phyloP scores from a whole-genome alignment of 2,888 invertebrate genomes.

The Thymelicus sylvestris region DNA sequence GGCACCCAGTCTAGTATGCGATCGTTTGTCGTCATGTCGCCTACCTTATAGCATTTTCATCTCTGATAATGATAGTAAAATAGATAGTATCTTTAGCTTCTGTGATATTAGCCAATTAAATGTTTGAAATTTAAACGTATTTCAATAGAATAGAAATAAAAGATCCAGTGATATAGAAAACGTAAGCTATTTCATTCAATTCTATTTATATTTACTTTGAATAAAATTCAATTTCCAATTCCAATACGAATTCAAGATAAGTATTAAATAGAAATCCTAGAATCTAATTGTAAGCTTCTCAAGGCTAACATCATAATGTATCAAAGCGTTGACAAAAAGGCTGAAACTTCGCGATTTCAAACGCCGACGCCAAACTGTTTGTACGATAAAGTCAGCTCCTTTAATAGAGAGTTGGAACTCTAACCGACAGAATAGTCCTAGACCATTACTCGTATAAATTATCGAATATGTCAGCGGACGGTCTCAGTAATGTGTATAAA shows the following conservation, averaged over 20 bases:
- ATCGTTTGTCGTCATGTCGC: too few relatives aligned
- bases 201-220: not conserved
- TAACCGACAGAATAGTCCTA: constrained; percentile 36
- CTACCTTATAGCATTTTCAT: too few relatives aligned
- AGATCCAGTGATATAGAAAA: too few relatives aligned
- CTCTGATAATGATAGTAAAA: too few relatives aligned
- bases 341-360: constrained; percentile 24
- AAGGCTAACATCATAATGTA: constrained; percentile 31
- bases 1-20: too few relatives aligned
- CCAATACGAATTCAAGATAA: constrained; percentile 1
- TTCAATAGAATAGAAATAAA: too few relatives aligned
- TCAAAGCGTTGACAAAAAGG: constrained; percentile 30
- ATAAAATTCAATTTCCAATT: not conserved
- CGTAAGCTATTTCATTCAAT: not conserved
- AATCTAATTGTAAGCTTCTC: not conserved
- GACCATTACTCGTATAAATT: constrained; percentile 64
- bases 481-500: constrained; percentile 60
- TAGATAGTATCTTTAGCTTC: too few relatives aligned
- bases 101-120: too few relatives aligned
- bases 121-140: too few relatives aligned
- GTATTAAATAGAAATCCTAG: constrained; percentile 7
- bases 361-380: constrained; percentile 30
- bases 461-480: constrained; percentile 65
- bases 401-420: constrained; percentile 31
- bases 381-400: constrained; percentile 33